These are phyloP conservation scores for Agonum fuliginosum DNA, from an alignment of 2,888 invertebrate species.

Conservation along the genomic window DNA sequence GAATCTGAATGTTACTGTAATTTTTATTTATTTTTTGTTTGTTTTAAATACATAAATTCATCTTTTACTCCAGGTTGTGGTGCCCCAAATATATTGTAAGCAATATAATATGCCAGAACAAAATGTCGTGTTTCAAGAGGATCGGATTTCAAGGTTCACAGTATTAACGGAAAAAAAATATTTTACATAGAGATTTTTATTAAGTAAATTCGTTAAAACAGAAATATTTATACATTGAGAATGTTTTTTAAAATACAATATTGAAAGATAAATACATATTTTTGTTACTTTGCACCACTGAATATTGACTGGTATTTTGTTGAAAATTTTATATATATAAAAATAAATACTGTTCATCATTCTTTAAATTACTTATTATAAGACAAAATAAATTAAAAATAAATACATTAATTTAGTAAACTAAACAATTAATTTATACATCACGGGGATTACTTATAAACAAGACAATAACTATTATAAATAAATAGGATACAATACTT, in stretches of 20 bases:
- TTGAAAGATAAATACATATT: slow-evolving; percentile 55
- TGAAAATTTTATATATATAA: slow-evolving; percentile 49
- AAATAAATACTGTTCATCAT: slow-evolving; percentile 52
- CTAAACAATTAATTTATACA: slow-evolving; percentile 33
- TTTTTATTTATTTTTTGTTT: slow-evolving; percentile 17
- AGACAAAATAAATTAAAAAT: slow-evolving; percentile 26
- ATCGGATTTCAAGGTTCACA: background rate
- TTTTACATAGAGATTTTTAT: slow-evolving; percentile 49
- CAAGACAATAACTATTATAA: slow-evolving; percentile 1
- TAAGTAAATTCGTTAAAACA: slow-evolving; percentile 55
- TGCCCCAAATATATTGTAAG: slow-evolving; percentile 46
- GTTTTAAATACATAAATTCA: background rate
- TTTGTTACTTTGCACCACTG: slow-evolving; percentile 50
- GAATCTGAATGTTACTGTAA: slow-evolving; percentile 60
- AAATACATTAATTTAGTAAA: slow-evolving; percentile 18
- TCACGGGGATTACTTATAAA: slow-evolving; percentile 21
- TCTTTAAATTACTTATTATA: slow-evolving; percentile 44
- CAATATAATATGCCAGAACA: background rate
- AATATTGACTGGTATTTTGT: slow-evolving; percentile 55
- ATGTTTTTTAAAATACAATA: slow-evolving; percentile 51
- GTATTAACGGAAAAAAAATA: background rate
- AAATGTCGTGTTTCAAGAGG: background rate
- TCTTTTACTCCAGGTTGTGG: slow-evolving; percentile 60
- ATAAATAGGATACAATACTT: slow-evolving; percentile 24
- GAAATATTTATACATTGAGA: slow-evolving; percentile 40